Conservation (phyloP, 2,797 vertebrate species). For the Neomorphus geoffroyi region DNA sequence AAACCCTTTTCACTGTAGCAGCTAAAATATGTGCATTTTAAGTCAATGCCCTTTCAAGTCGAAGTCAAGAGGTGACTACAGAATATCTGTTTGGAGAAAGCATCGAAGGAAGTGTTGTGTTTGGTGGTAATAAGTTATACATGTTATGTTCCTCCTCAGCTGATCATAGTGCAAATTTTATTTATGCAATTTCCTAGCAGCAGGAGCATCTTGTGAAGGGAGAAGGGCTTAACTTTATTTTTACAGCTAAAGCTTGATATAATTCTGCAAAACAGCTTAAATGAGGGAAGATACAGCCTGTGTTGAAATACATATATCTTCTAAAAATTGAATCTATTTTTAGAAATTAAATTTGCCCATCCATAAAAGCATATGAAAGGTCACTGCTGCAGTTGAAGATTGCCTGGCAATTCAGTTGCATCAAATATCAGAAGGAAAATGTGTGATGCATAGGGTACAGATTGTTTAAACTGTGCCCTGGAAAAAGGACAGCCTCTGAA, state of each 20-base stretch:
- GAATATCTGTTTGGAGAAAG: constrained; percentile 16
- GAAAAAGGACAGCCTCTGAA: not conserved
- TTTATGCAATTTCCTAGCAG: constrained; percentile 13
- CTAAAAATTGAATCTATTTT: constrained; percentile 61
- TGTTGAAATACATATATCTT: constrained; percentile 44
- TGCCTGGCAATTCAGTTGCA: constrained; percentile 55
- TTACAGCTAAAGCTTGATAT: constrained; percentile 41
- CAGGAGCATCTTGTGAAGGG: not conserved
- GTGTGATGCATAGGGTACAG: constrained; percentile 20
- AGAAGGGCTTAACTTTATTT: constrained; percentile 38
- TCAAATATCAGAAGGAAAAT: constrained; percentile 40
- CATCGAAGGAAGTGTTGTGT: not conserved
- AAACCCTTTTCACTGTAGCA: constrained; percentile 27
- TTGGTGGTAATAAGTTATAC: constrained; percentile 33
- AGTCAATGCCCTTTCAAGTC: constrained; percentile 56
- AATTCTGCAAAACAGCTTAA: constrained; percentile 28
- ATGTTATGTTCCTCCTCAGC: not conserved
- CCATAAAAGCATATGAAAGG: constrained; percentile 57
- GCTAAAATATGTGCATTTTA: constrained; percentile 64
- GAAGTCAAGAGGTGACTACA: constrained; percentile 46
- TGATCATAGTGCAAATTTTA: constrained; percentile 41
- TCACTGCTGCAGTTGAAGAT: constrained; percentile 60
- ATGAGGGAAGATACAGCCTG: not conserved
- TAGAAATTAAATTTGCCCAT: constrained; percentile 64
- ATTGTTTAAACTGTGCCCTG: constrained; percentile 18